phyloP scores from a whole-genome alignment of 2,888 invertebrate species.

The Sphaeridia pumilis region DNA sequence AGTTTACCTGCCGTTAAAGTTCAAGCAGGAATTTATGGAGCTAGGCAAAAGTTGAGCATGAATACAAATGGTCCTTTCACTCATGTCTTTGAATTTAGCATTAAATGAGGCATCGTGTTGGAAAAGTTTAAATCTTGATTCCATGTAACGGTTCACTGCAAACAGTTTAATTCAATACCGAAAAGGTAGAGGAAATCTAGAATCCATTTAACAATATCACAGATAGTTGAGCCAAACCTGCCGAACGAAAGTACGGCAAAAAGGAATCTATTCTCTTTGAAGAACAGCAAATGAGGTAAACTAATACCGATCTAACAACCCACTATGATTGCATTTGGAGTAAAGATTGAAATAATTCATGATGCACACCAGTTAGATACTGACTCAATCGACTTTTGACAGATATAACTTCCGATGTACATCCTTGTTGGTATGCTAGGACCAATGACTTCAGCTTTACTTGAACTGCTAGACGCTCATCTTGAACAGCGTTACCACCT shows the following conservation, averaged over 20 bases:
- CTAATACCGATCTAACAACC: too few relatives aligned
- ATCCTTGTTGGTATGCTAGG: constrained; percentile 28
- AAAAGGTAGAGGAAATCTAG: too few relatives aligned
- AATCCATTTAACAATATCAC: too few relatives aligned
- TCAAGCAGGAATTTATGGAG: constrained; percentile 41
- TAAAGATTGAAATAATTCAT: constrained; percentile 24
- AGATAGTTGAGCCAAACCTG: too few relatives aligned
- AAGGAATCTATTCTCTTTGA: too few relatives aligned
- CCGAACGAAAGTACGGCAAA: too few relatives aligned
- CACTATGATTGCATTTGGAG: constrained; percentile 23
- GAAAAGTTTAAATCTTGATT: too few relatives aligned
- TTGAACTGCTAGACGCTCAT: constrained; percentile 17
- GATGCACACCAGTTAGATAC: constrained; percentile 22
- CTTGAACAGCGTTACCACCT: neutral
- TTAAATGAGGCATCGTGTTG: too few relatives aligned
- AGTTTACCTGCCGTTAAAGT: constrained; percentile 19
- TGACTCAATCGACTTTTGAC: constrained; percentile 23
- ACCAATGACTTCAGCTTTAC: constrained; percentile 31
- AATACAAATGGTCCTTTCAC: constrained; percentile 41
- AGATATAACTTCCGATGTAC: constrained; percentile 22
- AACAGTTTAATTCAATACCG: too few relatives aligned
- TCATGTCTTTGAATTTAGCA: constrained; percentile 39
- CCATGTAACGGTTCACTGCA: too few relatives aligned
- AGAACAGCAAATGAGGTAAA: too few relatives aligned
- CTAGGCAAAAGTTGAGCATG: constrained; percentile 40